Evolutionary conservation across 2,888 invertebrate species (phyloP), one percentile per base, ranked within the genome.

Genomic region (Clusia tigrina): DNA sequence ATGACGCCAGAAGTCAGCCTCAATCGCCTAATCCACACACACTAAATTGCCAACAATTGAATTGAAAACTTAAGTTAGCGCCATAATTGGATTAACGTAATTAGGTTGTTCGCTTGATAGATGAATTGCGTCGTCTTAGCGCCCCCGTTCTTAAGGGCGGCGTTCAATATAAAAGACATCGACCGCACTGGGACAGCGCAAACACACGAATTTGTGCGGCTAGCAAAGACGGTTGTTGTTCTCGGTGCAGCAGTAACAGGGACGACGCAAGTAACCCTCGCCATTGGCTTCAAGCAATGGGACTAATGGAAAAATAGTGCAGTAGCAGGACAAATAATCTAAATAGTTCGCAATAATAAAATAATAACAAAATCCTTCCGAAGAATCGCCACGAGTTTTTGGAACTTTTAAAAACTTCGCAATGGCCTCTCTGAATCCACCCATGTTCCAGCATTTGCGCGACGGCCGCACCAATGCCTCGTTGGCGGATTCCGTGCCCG

Each of bases 401-500:
- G n/a, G n/a, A n/a, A n/a, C n/a, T n/a, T n/a, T n/a, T n/a, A n/a
- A n/a, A n/a, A n/a, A n/a, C 62, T 52, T n/a, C 42, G 38, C 26
- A 55, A 79, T 74, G 76, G 66, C 71, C 54, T 74, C 76, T 56
- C 69, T 76, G 20, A 73, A 70, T 65, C 68, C 67, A 2, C 75
- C 78, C 24, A 69, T 61, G 48, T 78, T 70, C 48, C 71, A 74
- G 18, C 69, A 72, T 61, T 52, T 76, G 37, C 79, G 79, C 48
- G 74, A 70, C 68, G 78, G 73, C n/a, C 69, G 68, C 64, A n/a
- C n/a, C n/a, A 90, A 90, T 81, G 81, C 88, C 67, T 89, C 90
- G 55, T 88, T 91, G 70, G 89, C 90, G 66, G 91, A 91, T 83
- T 89, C 86, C 74, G 89, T 89, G 56, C 86, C 87, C 18, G 85